Evolutionary conservation across 1,140 invertebrate species (phyloP).

Genomic region (Teleogryllus occipitalis): DNA sequence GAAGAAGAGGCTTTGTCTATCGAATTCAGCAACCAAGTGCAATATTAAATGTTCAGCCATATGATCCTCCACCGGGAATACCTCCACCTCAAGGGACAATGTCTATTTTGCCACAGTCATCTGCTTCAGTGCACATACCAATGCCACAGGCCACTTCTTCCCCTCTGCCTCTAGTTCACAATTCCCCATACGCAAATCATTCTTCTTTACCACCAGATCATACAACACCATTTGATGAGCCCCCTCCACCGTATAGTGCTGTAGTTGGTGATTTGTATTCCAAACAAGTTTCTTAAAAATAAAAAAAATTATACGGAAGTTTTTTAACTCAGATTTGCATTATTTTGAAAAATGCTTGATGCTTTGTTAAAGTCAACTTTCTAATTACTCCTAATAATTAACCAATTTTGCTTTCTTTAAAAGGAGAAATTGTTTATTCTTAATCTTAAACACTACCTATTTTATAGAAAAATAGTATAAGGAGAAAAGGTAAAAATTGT

Average conservation of each 20-base stretch:
- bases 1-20: neutral
- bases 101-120: neutral
- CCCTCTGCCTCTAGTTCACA: neutral
- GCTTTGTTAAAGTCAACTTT: too few species aligned
- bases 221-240: neutral
- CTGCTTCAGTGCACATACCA: neutral
- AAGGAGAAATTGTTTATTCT: too few species aligned
- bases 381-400: too few species aligned
- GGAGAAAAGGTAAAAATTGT: too few species aligned
- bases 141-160: neutral
- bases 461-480: too few species aligned
- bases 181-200: neutral
- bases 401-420: too few species aligned
- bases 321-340: too few species aligned
- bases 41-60: neutral
- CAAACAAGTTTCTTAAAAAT: neutral
- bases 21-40: neutral
- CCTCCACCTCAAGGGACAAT: neutral
- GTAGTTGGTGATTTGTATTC: neutral
- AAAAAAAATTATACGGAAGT: too few species aligned
- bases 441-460: too few species aligned
- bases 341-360: too few species aligned
- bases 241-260: neutral
- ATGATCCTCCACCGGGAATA: neutral
- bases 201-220: neutral